Base-by-base conservation (phyloP, 2,797 vertebrate species). In the Myotis myotis region DNA sequence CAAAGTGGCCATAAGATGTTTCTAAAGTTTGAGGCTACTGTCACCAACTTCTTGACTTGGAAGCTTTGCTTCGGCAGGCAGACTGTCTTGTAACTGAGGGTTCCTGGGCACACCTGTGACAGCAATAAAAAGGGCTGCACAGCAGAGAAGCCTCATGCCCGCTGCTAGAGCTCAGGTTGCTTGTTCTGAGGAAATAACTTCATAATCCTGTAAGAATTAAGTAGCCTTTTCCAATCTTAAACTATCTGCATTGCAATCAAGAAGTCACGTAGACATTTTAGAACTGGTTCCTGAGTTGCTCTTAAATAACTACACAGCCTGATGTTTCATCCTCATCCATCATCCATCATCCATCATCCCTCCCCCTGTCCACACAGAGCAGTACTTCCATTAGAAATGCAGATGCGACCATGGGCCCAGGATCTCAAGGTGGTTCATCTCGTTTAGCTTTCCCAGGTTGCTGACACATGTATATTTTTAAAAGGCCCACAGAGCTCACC, bases 401-500 rank as follows among this genome's bases (percentile, higher is more conserved):
- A 83, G 87, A 16, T 41, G 79, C 75, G 66, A 55, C 22, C 0
- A 1, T 3, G 28, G 87, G 72, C 78, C 44, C 57, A 2, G 25
- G 49, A n/a, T 71, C 68, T 88, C 78, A 60, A 33, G 74, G 53
- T 1, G 30, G 78, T 47, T 87, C 8, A 78, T 81, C 70, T 66
- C 33, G 2, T 55, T 49, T 71, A 80, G 60, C 51, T 55, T 78
- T 80, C 76, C 75, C 44, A 44, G 81, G 82, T 5, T 3, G 78
- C 57, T n/a, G 47, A 75, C 57, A 41, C 30, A 38, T 11, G 57
- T 10, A 78, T 0, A 0, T 84, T 96, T 93, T 90, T 83, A 93
- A 16, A 55, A 89, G 41, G 30, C 13, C 41, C 49, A 0, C 17
- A 12, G 75, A 22, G 85, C 98, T 98, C 97, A 99, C 99, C 99